These are phyloP conservation scores for Cynopterus sphinx DNA, from an alignment of 2,797 vertebrate species.

Conservation along the genomic window DNA sequence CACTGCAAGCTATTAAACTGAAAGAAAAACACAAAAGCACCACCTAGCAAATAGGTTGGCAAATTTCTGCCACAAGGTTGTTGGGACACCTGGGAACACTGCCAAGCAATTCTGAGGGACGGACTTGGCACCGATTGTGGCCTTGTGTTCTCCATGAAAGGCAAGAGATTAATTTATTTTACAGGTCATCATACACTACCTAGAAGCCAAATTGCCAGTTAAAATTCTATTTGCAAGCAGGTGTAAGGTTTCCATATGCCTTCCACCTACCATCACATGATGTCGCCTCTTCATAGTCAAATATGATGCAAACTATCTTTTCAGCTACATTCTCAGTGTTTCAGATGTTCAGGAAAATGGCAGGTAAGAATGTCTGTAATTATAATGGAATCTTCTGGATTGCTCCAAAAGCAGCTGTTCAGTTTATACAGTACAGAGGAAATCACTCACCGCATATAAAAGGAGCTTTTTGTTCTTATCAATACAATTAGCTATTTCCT, in stretches of 20 bases:
- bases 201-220: constrained; percentile 56
- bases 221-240: constrained; percentile 67
- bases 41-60: background rate
- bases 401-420: background rate
- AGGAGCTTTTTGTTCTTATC: constrained; percentile 17
- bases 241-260: background rate
- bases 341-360: background rate
- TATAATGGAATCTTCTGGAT: background rate
- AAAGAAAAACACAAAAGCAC: background rate
- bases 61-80: background rate
- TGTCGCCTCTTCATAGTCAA: background rate
- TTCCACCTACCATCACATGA: background rate
- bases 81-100: background rate
- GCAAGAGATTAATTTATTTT: constrained; percentile 63
- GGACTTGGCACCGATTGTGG: constrained; percentile 8
- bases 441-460: background rate
- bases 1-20: background rate
- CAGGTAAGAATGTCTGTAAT: background rate
- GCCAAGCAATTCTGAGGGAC: constrained; percentile 58
- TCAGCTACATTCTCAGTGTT: background rate
- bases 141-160: constrained; percentile 67
- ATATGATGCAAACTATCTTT: background rate
- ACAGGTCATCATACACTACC: constrained; percentile 44
- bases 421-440: background rate
- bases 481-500: background rate